Conservation (phyloP, 2,888 invertebrate species). For the Hemicrepidius hirtus region DNA sequence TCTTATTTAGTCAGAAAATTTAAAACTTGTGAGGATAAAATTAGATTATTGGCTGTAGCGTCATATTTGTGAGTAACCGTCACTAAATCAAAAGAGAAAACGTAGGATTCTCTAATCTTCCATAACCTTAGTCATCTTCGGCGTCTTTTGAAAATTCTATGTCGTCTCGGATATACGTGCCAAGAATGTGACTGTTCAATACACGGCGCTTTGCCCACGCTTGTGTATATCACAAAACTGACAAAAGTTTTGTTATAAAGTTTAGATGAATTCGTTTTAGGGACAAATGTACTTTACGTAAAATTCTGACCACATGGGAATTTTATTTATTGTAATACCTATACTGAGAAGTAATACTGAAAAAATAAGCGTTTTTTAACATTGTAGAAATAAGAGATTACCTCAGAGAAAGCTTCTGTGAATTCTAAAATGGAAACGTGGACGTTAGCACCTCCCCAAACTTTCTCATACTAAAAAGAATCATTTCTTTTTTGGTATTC, state of each 20-base stretch:
- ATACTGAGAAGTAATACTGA: too few species aligned
- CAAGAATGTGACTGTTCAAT: slow-evolving; percentile 24
- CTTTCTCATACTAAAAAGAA: too few species aligned
- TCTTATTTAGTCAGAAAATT: slow-evolving; percentile 12
- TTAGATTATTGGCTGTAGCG: slow-evolving; percentile 8
- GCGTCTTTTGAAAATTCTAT: slow-evolving; percentile 4
- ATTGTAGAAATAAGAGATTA: too few species aligned
- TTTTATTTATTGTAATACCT: too few species aligned
- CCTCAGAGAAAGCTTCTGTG: too few species aligned
- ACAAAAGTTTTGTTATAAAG: slow-evolving; percentile 1
- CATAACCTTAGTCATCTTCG: slow-evolving; percentile 8
- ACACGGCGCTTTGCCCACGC: slow-evolving; percentile 29
- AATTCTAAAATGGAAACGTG: too few species aligned
- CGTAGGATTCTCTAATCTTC: slow-evolving; percentile 32
- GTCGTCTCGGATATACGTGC: slow-evolving; percentile 3
- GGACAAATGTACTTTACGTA: background rate
- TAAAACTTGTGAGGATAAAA: background rate
- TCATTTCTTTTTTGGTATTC: too few species aligned
- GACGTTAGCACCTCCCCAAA: too few species aligned
- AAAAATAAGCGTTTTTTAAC: too few species aligned
- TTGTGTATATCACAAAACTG: background rate
- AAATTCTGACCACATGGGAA: too few species aligned
- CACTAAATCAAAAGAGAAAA: slow-evolving; percentile 21
- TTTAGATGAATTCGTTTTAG: slow-evolving; percentile 4
- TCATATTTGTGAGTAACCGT: slow-evolving; percentile 27